Percentiles rank a stretch among this genome's conserved stretches.
phyloP scores from a whole-genome alignment of 2,888 invertebrate genomes.

The Iselma pallidipennis region DNA sequence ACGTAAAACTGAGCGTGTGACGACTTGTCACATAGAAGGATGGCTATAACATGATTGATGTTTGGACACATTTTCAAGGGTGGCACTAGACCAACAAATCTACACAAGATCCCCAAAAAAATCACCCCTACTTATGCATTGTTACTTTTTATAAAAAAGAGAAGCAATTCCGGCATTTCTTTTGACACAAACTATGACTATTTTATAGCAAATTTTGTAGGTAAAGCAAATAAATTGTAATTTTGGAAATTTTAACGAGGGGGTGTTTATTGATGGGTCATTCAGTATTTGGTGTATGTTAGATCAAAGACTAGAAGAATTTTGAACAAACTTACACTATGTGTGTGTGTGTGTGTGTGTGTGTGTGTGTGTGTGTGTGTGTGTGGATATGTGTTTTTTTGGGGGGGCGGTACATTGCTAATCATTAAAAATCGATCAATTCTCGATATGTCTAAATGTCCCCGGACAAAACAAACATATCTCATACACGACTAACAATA shows the following conservation, averaged over 20 bases:
- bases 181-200: too few species aligned
- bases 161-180: too few species aligned
- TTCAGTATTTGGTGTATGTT: background rate
- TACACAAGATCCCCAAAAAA: background rate
- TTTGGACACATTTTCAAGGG: constrained; percentile 32
- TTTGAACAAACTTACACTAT: too few species aligned
- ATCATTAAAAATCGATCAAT: constrained; percentile 1
- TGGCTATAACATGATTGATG: constrained; percentile 39
- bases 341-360: too few species aligned
- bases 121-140: background rate
- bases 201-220: too few species aligned
- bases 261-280: background rate
- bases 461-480: background rate
- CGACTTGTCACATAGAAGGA: constrained; percentile 47
- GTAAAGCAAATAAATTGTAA: too few species aligned
- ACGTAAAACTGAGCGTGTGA: constrained; percentile 52
- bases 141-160: too few species aligned
- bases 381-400: too few species aligned
- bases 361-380: too few species aligned
- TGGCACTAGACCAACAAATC: constrained; percentile 15
- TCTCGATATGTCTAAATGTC: background rate
- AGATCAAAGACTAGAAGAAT: too few species aligned
- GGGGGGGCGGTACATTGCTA: background rate
- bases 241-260: too few species aligned
- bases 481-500: too few species aligned